Conservation (phyloP, 2,113 vertebrate species). For the Neomonachus schauinslandi region DNA sequence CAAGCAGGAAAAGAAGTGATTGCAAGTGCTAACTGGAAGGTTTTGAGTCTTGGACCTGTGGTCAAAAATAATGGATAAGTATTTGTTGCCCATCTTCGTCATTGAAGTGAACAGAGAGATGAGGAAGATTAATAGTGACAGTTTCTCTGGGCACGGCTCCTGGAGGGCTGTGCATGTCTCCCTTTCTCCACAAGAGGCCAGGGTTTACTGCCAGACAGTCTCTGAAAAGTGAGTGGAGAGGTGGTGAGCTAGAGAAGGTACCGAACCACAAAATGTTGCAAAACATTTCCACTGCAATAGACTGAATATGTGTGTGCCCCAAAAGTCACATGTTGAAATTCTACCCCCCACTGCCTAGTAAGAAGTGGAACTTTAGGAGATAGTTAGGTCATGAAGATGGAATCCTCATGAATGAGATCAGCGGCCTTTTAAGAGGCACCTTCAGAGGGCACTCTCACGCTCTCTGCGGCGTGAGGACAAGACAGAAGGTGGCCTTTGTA, state of each 20-base stretch:
- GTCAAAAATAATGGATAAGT: not conserved
- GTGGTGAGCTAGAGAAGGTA: not conserved
- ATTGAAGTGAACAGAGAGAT: not conserved
- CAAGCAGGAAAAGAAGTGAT: not conserved
- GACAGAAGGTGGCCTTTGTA: not conserved
- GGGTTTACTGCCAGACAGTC: not conserved
- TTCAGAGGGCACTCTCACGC: not conserved
- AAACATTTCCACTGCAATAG: too few species aligned
- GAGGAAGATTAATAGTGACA: not conserved
- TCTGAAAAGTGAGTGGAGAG: not conserved
- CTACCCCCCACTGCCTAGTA: too few species aligned
- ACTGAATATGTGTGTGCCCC: not conserved
- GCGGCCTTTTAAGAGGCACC: not conserved
- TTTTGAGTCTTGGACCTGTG: not conserved
- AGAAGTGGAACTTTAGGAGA: not conserved
- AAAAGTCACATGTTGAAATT: not conserved
- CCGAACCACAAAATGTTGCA: not conserved
- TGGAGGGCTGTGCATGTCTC: not conserved
- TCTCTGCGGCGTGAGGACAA: not conserved
- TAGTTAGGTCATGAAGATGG: not conserved
- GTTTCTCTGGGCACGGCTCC: not conserved
- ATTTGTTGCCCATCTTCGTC: not conserved
- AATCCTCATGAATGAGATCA: not conserved
- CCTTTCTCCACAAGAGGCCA: not conserved
- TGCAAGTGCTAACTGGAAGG: not conserved